Evolutionary conservation across 2,797 vertebrate genomes (phyloP).

Genomic region (Cercopithecus diana): DNA sequence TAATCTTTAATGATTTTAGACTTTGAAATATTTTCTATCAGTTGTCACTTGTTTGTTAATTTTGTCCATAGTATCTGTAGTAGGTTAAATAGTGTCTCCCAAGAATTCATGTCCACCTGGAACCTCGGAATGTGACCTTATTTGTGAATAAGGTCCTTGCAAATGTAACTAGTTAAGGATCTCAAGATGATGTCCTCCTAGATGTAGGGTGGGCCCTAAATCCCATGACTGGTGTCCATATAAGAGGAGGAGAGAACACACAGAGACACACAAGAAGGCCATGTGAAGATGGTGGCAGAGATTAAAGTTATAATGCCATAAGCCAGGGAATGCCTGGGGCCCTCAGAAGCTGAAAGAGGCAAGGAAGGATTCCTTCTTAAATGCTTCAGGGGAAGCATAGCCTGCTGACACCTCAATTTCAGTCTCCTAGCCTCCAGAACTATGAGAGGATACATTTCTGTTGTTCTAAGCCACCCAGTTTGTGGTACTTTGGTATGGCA

Average conservation of each 20-base stretch:
- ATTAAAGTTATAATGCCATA: neutral
- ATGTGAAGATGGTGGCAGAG: neutral
- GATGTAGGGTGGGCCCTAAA: neutral
- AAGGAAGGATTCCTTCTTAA: neutral
- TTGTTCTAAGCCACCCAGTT: neutral
- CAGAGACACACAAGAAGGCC: neutral
- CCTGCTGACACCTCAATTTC: neutral
- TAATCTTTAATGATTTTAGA: constrained; percentile 11
- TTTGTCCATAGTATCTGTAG: neutral
- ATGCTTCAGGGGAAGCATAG: neutral
- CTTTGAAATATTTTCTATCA: constrained; percentile 19
- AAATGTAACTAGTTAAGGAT: neutral
- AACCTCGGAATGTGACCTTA: neutral
- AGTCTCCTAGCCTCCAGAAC: neutral
- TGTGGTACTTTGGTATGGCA: neutral
- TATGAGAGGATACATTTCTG: neutral
- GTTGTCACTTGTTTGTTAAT: neutral
- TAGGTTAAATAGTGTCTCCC: neutral
- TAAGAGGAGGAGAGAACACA: neutral
- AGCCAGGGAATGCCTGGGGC: neutral
- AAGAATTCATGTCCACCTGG: neutral
- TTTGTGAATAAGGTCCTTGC: neutral
- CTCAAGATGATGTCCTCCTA: neutral
- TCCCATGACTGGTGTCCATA: neutral
- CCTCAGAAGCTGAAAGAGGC: neutral